phyloP scores from a whole-genome alignment of 1,140 invertebrate genomes.

The Panagrolaimus sp. region DNA sequence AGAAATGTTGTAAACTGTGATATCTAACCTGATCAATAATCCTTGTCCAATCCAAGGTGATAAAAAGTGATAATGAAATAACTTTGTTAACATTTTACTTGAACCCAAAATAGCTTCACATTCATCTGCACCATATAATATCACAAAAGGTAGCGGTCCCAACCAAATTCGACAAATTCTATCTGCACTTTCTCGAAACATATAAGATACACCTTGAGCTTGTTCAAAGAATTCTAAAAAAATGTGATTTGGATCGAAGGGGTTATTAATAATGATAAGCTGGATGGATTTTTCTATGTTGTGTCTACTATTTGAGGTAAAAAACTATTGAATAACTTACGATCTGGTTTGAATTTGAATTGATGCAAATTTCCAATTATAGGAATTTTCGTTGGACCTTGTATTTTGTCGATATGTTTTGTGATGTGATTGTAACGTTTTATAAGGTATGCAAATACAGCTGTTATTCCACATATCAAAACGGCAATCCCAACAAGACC shows the following conservation, averaged over 20 bases:
- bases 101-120: conserved; percentile 67
- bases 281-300: too few relatives aligned
- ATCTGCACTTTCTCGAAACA: conserved; percentile 43
- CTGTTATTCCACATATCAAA: conserved; percentile 25
- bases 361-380: conserved; percentile 55
- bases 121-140: conserved; percentile 61
- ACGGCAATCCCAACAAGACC: conserved; percentile 37
- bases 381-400: conserved; percentile 50
- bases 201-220: conserved; percentile 54
- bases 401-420: conserved; percentile 37
- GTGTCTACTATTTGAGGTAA: too few relatives aligned
- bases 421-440: conserved; percentile 22
- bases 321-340: conserved; percentile 28
- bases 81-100: conserved; percentile 74
- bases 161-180: conserved; percentile 51
- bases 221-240: conserved; percentile 58
- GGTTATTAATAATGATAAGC: too few relatives aligned
- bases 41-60: conserved; percentile 77
- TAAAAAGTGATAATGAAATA: conserved; percentile 69
- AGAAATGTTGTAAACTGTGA: too few relatives aligned
- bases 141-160: conserved; percentile 48
- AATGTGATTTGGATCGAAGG: too few relatives aligned
- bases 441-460: conserved; percentile 29
- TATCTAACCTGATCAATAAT: conserved; percentile 66
- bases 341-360: conserved; percentile 51